These are phyloP conservation scores for Acrobeloides nanus DNA, from an alignment of 2,888 invertebrate genomes.

Conservation along the genomic window DNA sequence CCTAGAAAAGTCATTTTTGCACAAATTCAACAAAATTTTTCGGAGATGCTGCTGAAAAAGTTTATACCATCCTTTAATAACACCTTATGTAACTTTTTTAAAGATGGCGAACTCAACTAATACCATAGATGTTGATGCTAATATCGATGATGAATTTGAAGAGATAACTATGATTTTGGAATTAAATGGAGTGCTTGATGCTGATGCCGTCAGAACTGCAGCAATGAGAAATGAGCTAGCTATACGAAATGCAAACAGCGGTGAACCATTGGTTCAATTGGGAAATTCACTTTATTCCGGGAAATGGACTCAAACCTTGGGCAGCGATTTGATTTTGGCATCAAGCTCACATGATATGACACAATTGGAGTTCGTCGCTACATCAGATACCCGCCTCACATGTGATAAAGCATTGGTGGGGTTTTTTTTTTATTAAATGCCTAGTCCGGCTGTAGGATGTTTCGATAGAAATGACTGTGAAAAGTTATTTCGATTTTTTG, in stretches of 20 bases:
- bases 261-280: constrained; percentile 34
- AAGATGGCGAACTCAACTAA: background rate
- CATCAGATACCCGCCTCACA: constrained; percentile 6
- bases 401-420: constrained; percentile 7
- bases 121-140: background rate
- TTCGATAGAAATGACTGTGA: no score
- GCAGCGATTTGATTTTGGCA: constrained; percentile 36
- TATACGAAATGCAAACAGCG: constrained; percentile 24
- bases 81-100: no score
- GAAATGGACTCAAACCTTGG: constrained; percentile 33
- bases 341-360: background rate
- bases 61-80: no score
- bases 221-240: constrained; percentile 20
- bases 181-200: constrained; percentile 43
- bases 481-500: no score
- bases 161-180: constrained; percentile 32
- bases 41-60: no score
- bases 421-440: no score
- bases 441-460: no score
- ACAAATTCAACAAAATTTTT: no score
- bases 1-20: no score
- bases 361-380: constrained; percentile 3
- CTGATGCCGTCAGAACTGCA: constrained; percentile 29
- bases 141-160: constrained; percentile 35
- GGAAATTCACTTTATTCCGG: constrained; percentile 38